These are phyloP conservation scores for Pheosia tremula DNA, from an alignment of 2,888 invertebrate genomes.

Conservation along the genomic window DNA sequence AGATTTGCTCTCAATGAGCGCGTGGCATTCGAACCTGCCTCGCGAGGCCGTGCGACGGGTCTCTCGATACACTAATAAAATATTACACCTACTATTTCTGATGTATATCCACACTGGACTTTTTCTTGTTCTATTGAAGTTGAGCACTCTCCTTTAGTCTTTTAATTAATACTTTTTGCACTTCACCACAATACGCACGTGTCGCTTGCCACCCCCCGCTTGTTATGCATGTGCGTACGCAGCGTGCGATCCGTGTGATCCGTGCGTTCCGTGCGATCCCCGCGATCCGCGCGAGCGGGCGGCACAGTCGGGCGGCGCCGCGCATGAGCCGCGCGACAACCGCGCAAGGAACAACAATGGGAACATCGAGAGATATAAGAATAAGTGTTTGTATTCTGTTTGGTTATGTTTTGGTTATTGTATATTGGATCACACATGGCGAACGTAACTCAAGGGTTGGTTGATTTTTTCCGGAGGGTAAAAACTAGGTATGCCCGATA, in stretches of 20 bases:
- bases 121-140: too few species aligned
- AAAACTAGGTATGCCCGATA: too few species aligned
- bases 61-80: too few species aligned
- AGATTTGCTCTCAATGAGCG: too few species aligned
- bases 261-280: constrained; percentile 14
- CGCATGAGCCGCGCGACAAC: constrained; percentile 4
- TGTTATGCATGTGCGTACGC: constrained; percentile 27
- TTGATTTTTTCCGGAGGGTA: too few species aligned
- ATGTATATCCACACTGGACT: too few species aligned
- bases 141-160: neutral
- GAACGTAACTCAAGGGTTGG: too few species aligned
- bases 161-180: constrained; percentile 15
- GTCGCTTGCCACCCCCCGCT: constrained; percentile 14
- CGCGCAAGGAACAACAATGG: constrained; percentile 7
- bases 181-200: neutral
- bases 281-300: constrained; percentile 14
- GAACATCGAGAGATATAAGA: constrained; percentile 9
- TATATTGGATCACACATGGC: constrained; percentile 4
- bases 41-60: too few species aligned
- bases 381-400: constrained; percentile 27
- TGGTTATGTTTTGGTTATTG: constrained; percentile 7
- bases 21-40: too few species aligned
- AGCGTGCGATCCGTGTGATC: constrained; percentile 6
- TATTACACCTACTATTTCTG: too few species aligned
- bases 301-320: neutral